Evolutionary conservation across 2,797 vertebrate genomes (phyloP).

Genomic region (Pipistrellus pygmaeus): DNA sequence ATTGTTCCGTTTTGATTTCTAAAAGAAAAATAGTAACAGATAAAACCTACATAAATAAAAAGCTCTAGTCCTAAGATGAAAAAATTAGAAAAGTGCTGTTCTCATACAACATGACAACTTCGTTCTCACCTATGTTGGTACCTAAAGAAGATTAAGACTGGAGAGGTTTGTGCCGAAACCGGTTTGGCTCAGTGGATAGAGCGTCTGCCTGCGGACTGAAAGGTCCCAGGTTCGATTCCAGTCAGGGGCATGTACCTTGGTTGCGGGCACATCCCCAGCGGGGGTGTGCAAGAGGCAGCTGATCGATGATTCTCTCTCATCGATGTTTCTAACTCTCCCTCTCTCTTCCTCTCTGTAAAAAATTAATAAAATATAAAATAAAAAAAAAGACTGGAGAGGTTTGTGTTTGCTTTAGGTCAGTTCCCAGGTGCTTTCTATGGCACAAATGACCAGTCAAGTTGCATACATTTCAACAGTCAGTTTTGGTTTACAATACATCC

Average conservation of each 20-base stretch:
- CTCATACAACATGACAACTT: not conserved
- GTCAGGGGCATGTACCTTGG: too few species aligned
- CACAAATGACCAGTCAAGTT: slow-evolving; percentile 3
- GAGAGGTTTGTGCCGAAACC: not conserved
- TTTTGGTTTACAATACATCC: not conserved
- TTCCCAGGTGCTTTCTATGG: not conserved
- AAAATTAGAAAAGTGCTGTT: not conserved
- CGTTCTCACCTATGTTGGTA: not conserved
- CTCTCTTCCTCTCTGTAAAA: too few species aligned
- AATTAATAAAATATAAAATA: too few species aligned
- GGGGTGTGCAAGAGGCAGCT: too few species aligned
- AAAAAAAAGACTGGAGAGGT: not conserved
- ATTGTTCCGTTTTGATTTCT: slow-evolving; percentile 26
- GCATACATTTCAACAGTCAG: not conserved
- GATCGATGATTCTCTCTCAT: too few species aligned
- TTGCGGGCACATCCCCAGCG: too few species aligned
- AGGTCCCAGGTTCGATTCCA: too few species aligned
- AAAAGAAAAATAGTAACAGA: slow-evolving; percentile 42
- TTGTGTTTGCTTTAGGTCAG: slow-evolving; percentile 28
- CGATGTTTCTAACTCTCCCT: too few species aligned
- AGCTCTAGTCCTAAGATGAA: not conserved
- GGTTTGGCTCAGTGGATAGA: too few species aligned
- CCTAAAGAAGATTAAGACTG: not conserved
- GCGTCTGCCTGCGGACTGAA: too few species aligned
- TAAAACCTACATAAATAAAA: slow-evolving; percentile 61